Percentiles rank a stretch among this genome's conserved stretches.
phyloP scores from a whole-genome alignment of 2,888 invertebrate species.

The Trimorus sp. region DNA sequence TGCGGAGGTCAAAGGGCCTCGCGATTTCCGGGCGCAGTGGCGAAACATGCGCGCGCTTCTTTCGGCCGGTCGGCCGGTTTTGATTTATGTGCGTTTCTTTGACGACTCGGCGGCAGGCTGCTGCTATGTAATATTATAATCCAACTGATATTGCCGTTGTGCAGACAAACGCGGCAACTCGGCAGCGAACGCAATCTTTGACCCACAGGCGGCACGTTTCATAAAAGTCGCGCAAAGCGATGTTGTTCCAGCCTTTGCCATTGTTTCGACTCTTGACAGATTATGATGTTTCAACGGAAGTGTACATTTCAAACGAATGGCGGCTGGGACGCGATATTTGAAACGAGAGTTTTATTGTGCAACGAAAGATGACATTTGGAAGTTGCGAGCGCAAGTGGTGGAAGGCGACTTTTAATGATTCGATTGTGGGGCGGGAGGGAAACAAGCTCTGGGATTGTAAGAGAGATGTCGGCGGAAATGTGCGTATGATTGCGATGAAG shows the following conservation, averaged over 20 bases:
- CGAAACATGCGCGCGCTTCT: slow-evolving; percentile 50
- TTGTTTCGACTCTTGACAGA: slow-evolving; percentile 39
- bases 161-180: slow-evolving; percentile 13
- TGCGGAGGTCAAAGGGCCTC: slow-evolving; percentile 59
- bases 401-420: no score
- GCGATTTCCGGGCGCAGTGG: slow-evolving; percentile 43
- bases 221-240: slow-evolving; percentile 29
- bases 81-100: slow-evolving; percentile 66
- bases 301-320: slow-evolving; percentile 14
- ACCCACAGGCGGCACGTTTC: slow-evolving; percentile 21
- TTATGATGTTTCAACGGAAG: slow-evolving; percentile 28
- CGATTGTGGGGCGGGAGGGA: no score
- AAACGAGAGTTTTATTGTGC: no score
- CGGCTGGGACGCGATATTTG: no score
- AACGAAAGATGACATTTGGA: no score
- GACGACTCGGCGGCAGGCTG: slow-evolving; percentile 36
- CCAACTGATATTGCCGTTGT: slow-evolving; percentile 22
- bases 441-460: no score
- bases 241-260: slow-evolving; percentile 29
- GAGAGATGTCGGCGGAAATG: no score
- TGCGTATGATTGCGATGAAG: no score
- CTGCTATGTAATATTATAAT: slow-evolving; percentile 47
- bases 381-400: no score
- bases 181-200: slow-evolving; percentile 25
- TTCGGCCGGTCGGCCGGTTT: slow-evolving; percentile 38